These are phyloP conservation scores for Trichechus manatus DNA, from an alignment of 2,113 vertebrate genomes.

Conservation along the genomic window DNA sequence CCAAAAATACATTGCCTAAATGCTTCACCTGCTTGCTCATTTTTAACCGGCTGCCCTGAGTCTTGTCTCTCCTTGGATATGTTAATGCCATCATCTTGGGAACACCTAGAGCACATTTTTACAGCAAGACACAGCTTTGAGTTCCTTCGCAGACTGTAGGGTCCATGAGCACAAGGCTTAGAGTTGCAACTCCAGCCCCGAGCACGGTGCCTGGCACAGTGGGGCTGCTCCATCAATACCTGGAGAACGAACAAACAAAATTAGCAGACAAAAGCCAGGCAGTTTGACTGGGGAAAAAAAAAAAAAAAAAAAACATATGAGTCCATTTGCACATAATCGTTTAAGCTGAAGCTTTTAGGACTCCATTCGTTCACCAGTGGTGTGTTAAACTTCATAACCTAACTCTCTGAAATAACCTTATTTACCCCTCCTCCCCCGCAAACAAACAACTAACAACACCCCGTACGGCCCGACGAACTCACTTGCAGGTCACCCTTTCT, in stretches of 20 bases:
- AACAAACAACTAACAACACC: neutral
- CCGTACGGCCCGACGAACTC: neutral
- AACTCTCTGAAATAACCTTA: slow-evolving; percentile 15
- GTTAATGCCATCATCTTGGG: neutral
- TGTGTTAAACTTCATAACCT: slow-evolving; percentile 16
- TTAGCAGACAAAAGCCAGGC: neutral
- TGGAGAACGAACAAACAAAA: neutral
- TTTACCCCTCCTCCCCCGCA: neutral
- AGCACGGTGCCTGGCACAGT: too few species aligned
- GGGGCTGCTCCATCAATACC: neutral
- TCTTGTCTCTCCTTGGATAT: neutral
- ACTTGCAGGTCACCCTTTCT: neutral
- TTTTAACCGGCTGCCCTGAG: neutral
- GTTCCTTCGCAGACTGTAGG: neutral
- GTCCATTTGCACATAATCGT: neutral
- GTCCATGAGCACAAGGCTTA: neutral
- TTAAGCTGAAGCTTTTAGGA: slow-evolving; percentile 2
- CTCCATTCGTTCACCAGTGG: neutral
- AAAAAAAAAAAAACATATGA: neutral
- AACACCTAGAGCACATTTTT: accelerated
- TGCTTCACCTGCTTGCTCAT: neutral
- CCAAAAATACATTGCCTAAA: neutral
- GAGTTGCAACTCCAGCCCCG: neutral
- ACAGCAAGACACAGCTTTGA: accelerated
- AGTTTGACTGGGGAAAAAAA: neutral